Evolutionary conservation across 2,888 invertebrate genomes (phyloP).

Genomic region (Morpho deidamia): DNA sequence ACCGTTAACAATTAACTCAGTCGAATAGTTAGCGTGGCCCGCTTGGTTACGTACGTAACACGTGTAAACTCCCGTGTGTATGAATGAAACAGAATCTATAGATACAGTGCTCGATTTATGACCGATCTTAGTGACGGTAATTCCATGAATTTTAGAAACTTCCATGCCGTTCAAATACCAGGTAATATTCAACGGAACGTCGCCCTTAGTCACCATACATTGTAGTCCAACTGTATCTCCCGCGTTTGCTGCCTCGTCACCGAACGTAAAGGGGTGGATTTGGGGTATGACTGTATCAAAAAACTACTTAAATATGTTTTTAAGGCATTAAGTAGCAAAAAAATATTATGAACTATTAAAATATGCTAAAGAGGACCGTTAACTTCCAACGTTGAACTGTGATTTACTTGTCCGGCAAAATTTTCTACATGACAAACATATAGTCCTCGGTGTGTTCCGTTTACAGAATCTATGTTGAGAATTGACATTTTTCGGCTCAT

Average conservation of each 20-base stretch:
- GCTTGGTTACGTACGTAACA: constrained; percentile 84
- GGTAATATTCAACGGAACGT: constrained; percentile 85
- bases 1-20: constrained; percentile 86
- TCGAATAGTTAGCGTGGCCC: constrained; percentile 81
- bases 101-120: constrained; percentile 83
- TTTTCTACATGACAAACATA: constrained; percentile 87
- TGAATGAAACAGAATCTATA: constrained; percentile 84
- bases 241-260: constrained; percentile 86
- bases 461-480: constrained; percentile 83
- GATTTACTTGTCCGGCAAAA: constrained; percentile 82
- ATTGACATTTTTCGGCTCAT: constrained; percentile 82
- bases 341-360: constrained; percentile 12
- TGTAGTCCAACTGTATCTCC: constrained; percentile 86
- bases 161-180: constrained; percentile 86
- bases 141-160: constrained; percentile 72
- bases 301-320: constrained; percentile 28
- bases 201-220: constrained; percentile 88
- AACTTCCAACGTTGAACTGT: constrained; percentile 83
- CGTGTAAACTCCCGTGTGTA: constrained; percentile 86
- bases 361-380: constrained; percentile 76
- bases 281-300: constrained; percentile 82
- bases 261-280: constrained; percentile 87
- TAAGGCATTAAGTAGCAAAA: constrained; percentile 18
- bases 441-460: constrained; percentile 84
- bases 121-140: constrained; percentile 78